Base-by-base conservation (phyloP, 1,140 invertebrate genomes). In the Augochlora pura region DNA sequence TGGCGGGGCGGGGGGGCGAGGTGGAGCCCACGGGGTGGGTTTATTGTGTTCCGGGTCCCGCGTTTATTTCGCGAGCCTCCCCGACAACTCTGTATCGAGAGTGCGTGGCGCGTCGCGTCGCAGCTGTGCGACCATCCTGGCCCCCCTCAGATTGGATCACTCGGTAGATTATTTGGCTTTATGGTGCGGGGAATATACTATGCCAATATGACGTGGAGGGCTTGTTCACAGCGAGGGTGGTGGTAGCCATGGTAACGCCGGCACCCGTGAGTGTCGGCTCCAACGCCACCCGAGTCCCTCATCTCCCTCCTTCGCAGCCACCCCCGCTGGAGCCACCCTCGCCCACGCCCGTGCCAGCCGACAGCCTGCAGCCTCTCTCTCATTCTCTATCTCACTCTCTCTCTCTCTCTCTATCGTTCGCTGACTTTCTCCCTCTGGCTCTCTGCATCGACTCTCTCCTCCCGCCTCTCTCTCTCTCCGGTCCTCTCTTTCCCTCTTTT, bases 211-310 rank as follows among this genome's bases (percentile, higher is more conserved):
- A 93, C 90, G 92, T 91, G 86, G 92, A 93, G 92, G 91, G 91
- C 90, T 92, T 93, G 92, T 93, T 93, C 92, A 93, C 92, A 93
- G 91, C 91, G 91, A 87, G 85, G 85, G 85, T 87, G 93, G 93
- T 91, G 85, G 93, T 94, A 88, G 93, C 92, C 90, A 93, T 92
- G 92, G 93, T 91, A 90, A 94, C 93, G 90, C 90, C 92, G 93
- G 93, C 93, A 93, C 93, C 93, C 91, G 92, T 91, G 90, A 93
- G 93, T 93, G 94, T 93, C 94, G 94, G 91, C 93, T 94, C 93
- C 94, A 92, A 93, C 92, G 91, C 92, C 92, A 92, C 88, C 91
- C 90, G 89, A 93, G 90, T 90, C 90, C 87, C 90, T 89, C 88
- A 82, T 88, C 94, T 92, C 93, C 91, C 88, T 87, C 87, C 86